Evolutionary conservation across 1,140 invertebrate genomes (phyloP).

Genomic region (Scaptomyza montana): DNA sequence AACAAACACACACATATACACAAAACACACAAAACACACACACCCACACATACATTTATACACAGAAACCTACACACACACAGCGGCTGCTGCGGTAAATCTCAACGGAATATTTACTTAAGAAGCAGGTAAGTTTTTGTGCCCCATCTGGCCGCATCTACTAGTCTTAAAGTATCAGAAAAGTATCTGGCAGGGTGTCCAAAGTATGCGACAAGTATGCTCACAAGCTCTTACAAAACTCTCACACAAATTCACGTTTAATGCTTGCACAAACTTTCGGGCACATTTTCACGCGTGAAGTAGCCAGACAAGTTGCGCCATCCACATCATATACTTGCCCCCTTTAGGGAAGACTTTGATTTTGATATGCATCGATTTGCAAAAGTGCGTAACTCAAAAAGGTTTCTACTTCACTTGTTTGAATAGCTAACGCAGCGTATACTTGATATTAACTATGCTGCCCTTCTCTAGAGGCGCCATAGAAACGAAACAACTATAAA

Average conservation of each 20-base stretch:
- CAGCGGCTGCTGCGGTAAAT: slow-evolving; percentile 37
- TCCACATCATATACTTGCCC: not conserved
- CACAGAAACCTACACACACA: not conserved
- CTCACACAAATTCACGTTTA: slow-evolving; percentile 52
- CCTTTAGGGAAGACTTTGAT: slow-evolving; percentile 4
- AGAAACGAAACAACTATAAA: slow-evolving; percentile 28
- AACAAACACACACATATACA: slow-evolving; percentile 22
- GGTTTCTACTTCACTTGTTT: slow-evolving; percentile 34
- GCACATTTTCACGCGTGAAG: slow-evolving; percentile 59
- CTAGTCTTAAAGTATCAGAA: slow-evolving; percentile 7
- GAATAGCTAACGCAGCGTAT: slow-evolving; percentile 37
- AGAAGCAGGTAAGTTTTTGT: slow-evolving; percentile 58
- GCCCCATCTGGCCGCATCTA: slow-evolving; percentile 1
- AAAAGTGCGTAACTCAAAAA: slow-evolving; percentile 7
- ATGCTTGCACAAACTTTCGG: slow-evolving; percentile 65
- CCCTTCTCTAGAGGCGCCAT: slow-evolving; percentile 23
- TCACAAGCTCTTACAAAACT: slow-evolving; percentile 54
- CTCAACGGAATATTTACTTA: slow-evolving; percentile 69
- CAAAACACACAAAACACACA: not conserved
- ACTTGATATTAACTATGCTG: slow-evolving; percentile 42
- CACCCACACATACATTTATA: not conserved
- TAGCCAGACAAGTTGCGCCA: slow-evolving; percentile 2
- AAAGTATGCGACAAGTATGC: slow-evolving; percentile 58
- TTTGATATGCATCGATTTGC: slow-evolving; percentile 33
- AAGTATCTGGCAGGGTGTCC: slow-evolving; percentile 14